Evolutionary conservation across 2,113 vertebrate genomes (phyloP), one percentile per base, ranked within the genome.

Genomic region (Callipepla californica): DNA sequence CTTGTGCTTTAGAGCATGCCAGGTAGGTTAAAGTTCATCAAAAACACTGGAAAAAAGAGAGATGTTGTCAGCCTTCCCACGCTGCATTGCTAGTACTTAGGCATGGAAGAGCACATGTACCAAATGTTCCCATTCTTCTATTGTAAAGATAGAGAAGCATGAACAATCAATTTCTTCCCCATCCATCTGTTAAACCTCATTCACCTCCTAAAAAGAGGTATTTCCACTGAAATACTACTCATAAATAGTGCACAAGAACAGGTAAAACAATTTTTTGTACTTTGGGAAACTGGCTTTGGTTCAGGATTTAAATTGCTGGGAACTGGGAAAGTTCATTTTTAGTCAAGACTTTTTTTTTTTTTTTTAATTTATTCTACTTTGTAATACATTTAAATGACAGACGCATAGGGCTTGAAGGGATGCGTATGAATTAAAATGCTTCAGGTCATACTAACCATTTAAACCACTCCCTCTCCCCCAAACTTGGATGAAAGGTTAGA

Each of bases 1-100:
- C 14, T 28, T 78, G 75, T 78, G 65, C 42, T 80, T 85, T 73
- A 32, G 30, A 80, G 38, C 38, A 9, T 82, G 38, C 82, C 72
- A 90, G 68, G 42, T 93, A 55, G 90, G 73, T 80, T 80, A 85
- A 90, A 91, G 85, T 88, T 90, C 76, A 53, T 66, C 62, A 68
- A 45, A 86, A 89, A 75, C 47, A 89, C 45, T 0, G 0, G 15
- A 61, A 93, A 32, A 23, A 76, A 95, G 14, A 50, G n/a, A 68
- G 0, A 15, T 0, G 0, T 2, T 75, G 79, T 51, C 79, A 94
- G 55, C 32, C 51, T 92, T 91, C 87, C 61, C 48, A 61, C 0
- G 0, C 22, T 82, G 47, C 48, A 20, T 4, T 90, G 28, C 65
- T 82, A 53, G 34, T 7, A 61, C 6, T 38, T 72, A 68, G 70